A percentile compares a stretch with the other conserved stretches of the same genome.
These are phyloP conservation scores for Choloepus hoffmanni DNA, from an alignment of 2,113 vertebrate genomes.

Conservation along the genomic window DNA sequence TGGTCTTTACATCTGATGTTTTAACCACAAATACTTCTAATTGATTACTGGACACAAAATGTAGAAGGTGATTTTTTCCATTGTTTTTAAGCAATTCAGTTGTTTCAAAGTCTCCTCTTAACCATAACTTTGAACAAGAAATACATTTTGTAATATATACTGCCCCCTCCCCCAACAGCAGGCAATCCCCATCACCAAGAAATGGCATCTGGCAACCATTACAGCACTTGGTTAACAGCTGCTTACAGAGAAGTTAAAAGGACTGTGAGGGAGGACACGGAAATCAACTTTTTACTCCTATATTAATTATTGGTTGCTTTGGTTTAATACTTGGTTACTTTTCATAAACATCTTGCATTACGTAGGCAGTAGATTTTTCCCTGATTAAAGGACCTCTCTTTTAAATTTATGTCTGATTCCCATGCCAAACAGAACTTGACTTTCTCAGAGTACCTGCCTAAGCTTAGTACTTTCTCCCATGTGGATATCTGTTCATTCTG, in stretches of 20 bases:
- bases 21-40: slow-evolving; percentile 61
- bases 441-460: slow-evolving; percentile 1
- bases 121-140: slow-evolving; percentile 60
- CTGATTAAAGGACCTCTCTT: slow-evolving; percentile 67
- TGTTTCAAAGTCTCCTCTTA: slow-evolving; percentile 32
- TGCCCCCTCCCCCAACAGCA: slow-evolving; percentile 46
- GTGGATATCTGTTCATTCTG: slow-evolving; percentile 37
- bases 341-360: slow-evolving; percentile 70
- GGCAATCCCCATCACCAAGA: slow-evolving; percentile 45
- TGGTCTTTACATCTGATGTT: not conserved
- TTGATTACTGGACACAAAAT: slow-evolving; percentile 51
- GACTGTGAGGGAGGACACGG: slow-evolving; percentile 19
- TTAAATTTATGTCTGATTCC: slow-evolving; percentile 12
- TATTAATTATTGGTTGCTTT: slow-evolving; percentile 73
- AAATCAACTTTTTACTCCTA: slow-evolving; percentile 75
- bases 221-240: slow-evolving; percentile 60
- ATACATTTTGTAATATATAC: slow-evolving; percentile 16
- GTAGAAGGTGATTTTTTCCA: slow-evolving; percentile 5
- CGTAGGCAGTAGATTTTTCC: slow-evolving; percentile 17
- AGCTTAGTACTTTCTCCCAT: not conserved
- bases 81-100: slow-evolving; percentile 21
- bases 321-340: slow-evolving; percentile 60
- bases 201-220: slow-evolving; percentile 72
- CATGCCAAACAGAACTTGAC: not conserved
- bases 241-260: slow-evolving; percentile 69